Base-by-base conservation (phyloP, 2,113 vertebrate species). In the Gymnobelideus leadbeateri region DNA sequence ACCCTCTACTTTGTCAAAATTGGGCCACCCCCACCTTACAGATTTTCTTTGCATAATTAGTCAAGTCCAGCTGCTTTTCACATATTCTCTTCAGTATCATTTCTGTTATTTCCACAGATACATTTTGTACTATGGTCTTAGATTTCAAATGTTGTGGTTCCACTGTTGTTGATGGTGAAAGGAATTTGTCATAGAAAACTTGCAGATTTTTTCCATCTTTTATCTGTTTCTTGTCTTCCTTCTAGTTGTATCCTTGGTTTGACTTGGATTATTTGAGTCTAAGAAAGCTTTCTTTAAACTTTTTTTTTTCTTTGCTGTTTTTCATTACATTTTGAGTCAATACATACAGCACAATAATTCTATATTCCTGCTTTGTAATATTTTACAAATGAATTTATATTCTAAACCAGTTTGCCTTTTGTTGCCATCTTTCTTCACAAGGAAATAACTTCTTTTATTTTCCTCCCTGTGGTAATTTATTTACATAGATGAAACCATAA, bases 161-260 rank as follows among this genome's bases (percentile, higher is more conserved):
- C 37, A 84, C 19, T 84, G 68, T 77, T 77, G 14, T 77, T 77
- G 68, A 68, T 84, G 68, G 68, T 84, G n/a, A 84, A 84, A 84
- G n/a, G n/a, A 84, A 84, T 23, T 43, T 23, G 68, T 84, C 7
- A 84, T 43, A 84, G n/a, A 84, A 43, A 21, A 19, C n/a, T 43
- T 84, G 68, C 68, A 84, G 68, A 84, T 84, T 43, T 84, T 84
- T 84, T 84, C n/a, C 68, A 84, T 84, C 68, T 84, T 84, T 84
- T 84, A 21, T 84, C n/a, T n/a, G 14, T 84, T 43, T 84, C 5
- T 23, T 84, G 16, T 84, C n/a, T 84, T 84, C 19, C n/a, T 84
- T 84, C 7, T 84, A 43, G 68, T 43, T 84, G 43, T 84, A 84
- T 84, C 37, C 37, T 84, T 84, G 19, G 19, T 84, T 84, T 43